Percentiles rank a stretch among this genome's conserved stretches.
phyloP scores from a whole-genome alignment of 1,140 invertebrate species.

The Augochlora pura region DNA sequence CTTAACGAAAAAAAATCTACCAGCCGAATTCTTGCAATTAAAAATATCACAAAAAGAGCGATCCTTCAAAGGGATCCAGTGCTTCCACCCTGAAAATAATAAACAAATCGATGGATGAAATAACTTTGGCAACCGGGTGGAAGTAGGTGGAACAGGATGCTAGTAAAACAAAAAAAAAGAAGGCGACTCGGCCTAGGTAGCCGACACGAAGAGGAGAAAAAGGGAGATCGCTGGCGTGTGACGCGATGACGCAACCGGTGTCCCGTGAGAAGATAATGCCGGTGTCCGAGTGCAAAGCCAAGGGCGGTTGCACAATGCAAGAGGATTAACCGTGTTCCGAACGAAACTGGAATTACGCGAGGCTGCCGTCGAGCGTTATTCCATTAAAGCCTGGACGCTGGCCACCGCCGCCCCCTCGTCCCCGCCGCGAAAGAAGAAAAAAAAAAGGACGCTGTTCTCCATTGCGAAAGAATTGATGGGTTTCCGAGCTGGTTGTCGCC shows the following conservation, averaged over 20 bases:
- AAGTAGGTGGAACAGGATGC: constrained; percentile 4
- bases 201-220: constrained; percentile 26
- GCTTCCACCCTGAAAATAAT: no score
- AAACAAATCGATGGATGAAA: background rate
- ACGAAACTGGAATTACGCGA: background rate
- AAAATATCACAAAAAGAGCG: background rate
- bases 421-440: background rate
- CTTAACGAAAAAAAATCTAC: no score
- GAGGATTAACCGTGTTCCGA: background rate
- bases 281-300: constrained; percentile 59
- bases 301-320: constrained; percentile 22
- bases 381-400: background rate
- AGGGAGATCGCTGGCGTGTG: constrained; percentile 43
- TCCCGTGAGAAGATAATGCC: constrained; percentile 64
- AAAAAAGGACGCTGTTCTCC: background rate
- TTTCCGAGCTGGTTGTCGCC: background rate
- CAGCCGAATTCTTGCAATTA: background rate
- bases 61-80: no score
- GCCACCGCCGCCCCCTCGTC: no score
- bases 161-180: constrained; percentile 12
- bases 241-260: constrained; percentile 48
- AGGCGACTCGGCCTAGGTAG: background rate
- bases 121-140: background rate
- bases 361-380: background rate
- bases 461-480: constrained; percentile 1